Evolutionary conservation across 2,113 vertebrate species (phyloP).

Genomic region (Xenopus laevis): DNA sequence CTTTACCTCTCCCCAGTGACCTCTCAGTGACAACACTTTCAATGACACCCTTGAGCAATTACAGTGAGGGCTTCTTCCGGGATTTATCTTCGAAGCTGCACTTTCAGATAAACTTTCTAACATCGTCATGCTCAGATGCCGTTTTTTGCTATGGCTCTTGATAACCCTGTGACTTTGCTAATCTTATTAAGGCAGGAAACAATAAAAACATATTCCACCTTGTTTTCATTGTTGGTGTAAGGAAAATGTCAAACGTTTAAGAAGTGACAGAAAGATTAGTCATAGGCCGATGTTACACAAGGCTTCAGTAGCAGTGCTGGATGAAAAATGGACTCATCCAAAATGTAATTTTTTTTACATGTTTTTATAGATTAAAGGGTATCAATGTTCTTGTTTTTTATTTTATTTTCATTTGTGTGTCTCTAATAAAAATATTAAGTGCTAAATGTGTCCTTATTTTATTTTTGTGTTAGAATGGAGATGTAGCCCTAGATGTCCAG

Average conservation of each 20-base stretch:
- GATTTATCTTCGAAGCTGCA: conserved; percentile 7
- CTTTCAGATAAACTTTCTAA: conserved; percentile 28
- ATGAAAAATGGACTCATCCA: too few relatives aligned
- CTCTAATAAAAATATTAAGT: too few relatives aligned
- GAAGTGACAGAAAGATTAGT: conserved; percentile 17
- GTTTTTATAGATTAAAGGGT: too few relatives aligned
- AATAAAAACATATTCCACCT: conserved; percentile 28
- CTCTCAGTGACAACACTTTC: conserved; percentile 28
- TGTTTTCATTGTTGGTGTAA: conserved; percentile 25
- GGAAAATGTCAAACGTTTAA: conserved; percentile 32
- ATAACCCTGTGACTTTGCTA: conserved; percentile 11
- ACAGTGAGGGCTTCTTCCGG: conserved; percentile 18
- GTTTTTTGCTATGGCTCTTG: neutral
- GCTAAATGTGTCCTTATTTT: too few relatives aligned
- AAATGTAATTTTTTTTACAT: too few relatives aligned
- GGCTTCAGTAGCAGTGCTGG: neutral
- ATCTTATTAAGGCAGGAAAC: conserved; percentile 19
- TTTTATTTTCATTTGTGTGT: too few relatives aligned
- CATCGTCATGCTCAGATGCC: neutral
- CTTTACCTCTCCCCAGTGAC: conserved; percentile 17
- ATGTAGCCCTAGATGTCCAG: too few relatives aligned
- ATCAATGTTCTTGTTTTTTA: too few relatives aligned
- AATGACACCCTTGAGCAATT: conserved; percentile 35
- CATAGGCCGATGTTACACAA: neutral
- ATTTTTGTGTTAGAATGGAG: too few relatives aligned